phyloP scores from a whole-genome alignment of 2,888 invertebrate genomes.

The Uloborus plumipes region DNA sequence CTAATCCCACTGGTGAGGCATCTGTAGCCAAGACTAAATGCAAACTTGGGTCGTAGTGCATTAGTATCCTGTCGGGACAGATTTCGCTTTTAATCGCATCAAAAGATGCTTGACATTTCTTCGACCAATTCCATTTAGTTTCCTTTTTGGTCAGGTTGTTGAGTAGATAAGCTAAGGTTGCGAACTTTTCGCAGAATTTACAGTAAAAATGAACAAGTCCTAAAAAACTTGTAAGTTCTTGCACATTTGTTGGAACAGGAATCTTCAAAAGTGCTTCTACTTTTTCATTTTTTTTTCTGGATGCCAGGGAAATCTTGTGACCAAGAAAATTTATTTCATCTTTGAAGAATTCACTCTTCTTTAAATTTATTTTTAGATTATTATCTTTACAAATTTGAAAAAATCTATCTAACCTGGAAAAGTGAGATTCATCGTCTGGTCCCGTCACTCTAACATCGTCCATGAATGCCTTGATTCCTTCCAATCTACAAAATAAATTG shows the following conservation, averaged over 20 bases:
- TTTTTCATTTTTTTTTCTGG: background rate
- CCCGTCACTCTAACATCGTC: too few relatives aligned
- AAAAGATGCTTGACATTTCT: background rate
- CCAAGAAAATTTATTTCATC: background rate
- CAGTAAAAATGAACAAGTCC: constrained; percentile 21
- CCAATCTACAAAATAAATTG: too few relatives aligned
- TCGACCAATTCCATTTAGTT: background rate
- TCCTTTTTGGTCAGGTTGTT: background rate
- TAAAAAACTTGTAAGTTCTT: background rate
- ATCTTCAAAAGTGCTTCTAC: background rate
- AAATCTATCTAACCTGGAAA: too few relatives aligned
- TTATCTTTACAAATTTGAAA: too few relatives aligned
- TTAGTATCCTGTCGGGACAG: background rate
- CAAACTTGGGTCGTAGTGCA: background rate
- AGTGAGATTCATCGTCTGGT: too few relatives aligned
- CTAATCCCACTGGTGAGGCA: background rate
- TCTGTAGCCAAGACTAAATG: background rate
- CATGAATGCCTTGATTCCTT: too few relatives aligned
- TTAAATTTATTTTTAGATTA: too few relatives aligned
- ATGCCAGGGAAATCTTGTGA: background rate
- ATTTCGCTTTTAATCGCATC: background rate
- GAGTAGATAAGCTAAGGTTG: background rate
- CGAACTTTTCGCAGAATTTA: background rate
- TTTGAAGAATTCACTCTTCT: too few relatives aligned
- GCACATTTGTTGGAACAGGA: background rate